These are phyloP conservation scores for Acrocephalus kingi DNA, from an alignment of 2,113 vertebrate genomes.

Conservation along the genomic window DNA sequence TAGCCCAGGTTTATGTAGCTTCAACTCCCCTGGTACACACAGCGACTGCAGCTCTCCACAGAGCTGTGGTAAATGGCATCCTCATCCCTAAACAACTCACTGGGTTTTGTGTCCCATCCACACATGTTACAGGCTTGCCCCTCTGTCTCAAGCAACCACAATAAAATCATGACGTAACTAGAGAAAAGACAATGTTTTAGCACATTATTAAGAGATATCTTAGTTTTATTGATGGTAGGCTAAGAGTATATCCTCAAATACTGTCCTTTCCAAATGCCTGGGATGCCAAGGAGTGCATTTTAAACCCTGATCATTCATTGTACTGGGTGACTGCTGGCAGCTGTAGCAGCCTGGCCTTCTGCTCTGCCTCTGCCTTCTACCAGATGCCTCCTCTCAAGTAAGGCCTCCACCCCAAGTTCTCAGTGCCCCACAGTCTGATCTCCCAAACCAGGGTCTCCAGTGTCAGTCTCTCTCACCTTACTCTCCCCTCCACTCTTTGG, in stretches of 20 bases:
- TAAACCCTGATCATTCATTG: neutral
- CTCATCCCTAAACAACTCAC: neutral
- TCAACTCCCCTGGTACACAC: neutral
- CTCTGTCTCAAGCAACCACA: neutral
- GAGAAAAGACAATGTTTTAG: neutral
- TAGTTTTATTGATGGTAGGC: neutral
- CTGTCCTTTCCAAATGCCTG: neutral
- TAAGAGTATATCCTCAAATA: neutral
- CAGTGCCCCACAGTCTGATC: neutral
- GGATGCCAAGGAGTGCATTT: neutral
- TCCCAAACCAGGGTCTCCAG: accelerated
- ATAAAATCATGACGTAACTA: neutral
- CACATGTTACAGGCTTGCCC: neutral
- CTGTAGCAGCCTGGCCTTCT: neutral
- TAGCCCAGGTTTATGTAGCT: neutral
- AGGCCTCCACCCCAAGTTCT: neutral
- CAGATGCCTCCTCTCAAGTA: neutral
- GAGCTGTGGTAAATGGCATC: neutral
- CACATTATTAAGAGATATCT: neutral
- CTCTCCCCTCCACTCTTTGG: neutral
- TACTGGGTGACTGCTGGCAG: neutral
- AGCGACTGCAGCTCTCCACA: accelerated
- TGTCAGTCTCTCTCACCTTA: neutral
- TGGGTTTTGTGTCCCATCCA: neutral
- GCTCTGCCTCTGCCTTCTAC: neutral